These are phyloP conservation scores for Drosophila asahinai DNA, from an alignment of 1,140 invertebrate genomes.

Conservation along the genomic window DNA sequence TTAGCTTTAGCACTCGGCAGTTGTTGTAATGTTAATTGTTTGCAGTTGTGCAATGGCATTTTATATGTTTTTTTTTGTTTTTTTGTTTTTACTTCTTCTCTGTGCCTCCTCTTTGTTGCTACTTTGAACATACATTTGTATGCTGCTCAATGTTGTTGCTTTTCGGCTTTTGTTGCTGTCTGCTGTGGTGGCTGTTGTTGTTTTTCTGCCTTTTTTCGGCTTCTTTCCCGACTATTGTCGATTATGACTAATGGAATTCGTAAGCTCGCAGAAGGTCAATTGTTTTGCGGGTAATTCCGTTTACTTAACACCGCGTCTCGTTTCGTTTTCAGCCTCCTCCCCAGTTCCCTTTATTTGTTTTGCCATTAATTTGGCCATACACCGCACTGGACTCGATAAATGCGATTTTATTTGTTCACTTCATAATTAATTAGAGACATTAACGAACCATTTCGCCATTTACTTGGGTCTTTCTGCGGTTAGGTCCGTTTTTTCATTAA, in stretches of 20 bases:
- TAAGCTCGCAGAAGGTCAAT: conserved; percentile 76
- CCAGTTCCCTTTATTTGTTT: conserved; percentile 35
- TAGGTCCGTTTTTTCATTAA: conserved; percentile 17
- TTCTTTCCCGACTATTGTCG: conserved; percentile 70
- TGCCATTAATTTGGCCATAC: conserved; percentile 62
- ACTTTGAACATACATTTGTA: conserved; percentile 29
- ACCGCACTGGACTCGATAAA: conserved; percentile 50
- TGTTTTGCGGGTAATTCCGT: conserved; percentile 77
- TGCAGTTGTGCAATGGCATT: conserved; percentile 75
- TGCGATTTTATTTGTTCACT: conserved; percentile 38
- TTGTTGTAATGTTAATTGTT: conserved; percentile 76
- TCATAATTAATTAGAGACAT: conserved; percentile 72
- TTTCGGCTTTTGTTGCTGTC: conserved; percentile 13
- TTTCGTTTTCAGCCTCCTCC: conserved; percentile 24
- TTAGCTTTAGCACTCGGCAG: conserved; percentile 44
- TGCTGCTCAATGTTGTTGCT: conserved; percentile 36
- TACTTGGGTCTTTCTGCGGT: conserved; percentile 58
- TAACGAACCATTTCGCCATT: conserved; percentile 75
- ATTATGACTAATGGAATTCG: conserved; percentile 78
- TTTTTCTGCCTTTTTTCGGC: conserved; percentile 59
- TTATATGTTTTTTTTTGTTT: conserved; percentile 40
- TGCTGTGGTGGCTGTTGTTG: conserved; percentile 18
- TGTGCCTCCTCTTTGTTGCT: conserved; percentile 29
- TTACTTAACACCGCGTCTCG: conserved; percentile 39
- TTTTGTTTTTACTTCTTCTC: conserved; percentile 27